Evolutionary conservation across 2,888 invertebrate species (phyloP).

Genomic region (Escarpia spicata): DNA sequence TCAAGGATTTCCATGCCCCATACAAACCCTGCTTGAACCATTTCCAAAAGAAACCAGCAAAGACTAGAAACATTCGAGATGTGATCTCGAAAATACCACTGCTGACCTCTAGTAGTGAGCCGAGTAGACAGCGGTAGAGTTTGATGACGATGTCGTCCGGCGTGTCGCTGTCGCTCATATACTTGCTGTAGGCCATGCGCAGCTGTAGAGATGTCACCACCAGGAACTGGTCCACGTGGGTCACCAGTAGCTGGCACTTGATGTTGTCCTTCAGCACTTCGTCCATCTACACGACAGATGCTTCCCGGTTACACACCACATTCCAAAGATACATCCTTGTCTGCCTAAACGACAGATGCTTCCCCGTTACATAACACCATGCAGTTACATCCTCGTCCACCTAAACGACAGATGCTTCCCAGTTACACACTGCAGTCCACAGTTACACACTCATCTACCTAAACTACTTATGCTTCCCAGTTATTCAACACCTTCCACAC

Average conservation of each 20-base stretch:
- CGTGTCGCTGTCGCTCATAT: slow-evolving; percentile 65
- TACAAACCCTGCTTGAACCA: too few species aligned
- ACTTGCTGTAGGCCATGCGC: slow-evolving; percentile 68
- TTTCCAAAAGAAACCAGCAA: too few species aligned
- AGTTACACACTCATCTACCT: background rate
- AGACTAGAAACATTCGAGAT: too few species aligned
- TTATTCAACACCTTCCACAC: too few species aligned
- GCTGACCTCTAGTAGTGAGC: slow-evolving; percentile 59
- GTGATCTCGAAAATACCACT: background rate
- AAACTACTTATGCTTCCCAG: too few species aligned
- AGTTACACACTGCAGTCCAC: background rate
- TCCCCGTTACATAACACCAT: background rate
- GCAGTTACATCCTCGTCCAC: background rate
- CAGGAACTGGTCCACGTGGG: slow-evolving; percentile 77
- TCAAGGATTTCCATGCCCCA: too few species aligned
- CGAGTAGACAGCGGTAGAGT: slow-evolving; percentile 63
- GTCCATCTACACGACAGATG: slow-evolving; percentile 70
- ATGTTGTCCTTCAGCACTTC: slow-evolving; percentile 71
- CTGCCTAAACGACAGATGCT: background rate
- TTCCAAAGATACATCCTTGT: background rate
- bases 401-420: background rate
- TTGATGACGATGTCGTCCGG: slow-evolving; percentile 62
- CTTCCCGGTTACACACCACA: background rate
- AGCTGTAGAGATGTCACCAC: slow-evolving; percentile 75
- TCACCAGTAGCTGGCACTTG: slow-evolving; percentile 63